Conservation (phyloP, 2,888 invertebrate species). For the Orthosia gracilis region DNA sequence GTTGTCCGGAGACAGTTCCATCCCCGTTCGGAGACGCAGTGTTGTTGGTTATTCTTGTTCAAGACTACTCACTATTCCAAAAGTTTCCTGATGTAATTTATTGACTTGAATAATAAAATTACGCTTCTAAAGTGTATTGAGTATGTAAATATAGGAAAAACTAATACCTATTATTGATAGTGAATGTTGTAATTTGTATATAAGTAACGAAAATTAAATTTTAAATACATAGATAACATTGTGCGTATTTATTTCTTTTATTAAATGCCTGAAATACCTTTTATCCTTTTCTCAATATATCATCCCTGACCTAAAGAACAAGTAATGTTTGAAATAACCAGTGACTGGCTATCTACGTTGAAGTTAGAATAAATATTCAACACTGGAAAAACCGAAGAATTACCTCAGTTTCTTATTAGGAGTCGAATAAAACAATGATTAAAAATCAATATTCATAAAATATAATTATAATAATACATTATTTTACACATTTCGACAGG, state of each 20-base stretch:
- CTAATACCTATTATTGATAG: conserved; percentile 90
- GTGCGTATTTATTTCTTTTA: conserved; percentile 81
- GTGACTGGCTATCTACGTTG: background rate
- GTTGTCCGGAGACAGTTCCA: conserved; percentile 64
- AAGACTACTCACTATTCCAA: conserved; percentile 84
- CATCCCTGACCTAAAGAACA: background rate
- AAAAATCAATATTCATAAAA: conserved; percentile 82
- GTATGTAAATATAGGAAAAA: conserved; percentile 90
- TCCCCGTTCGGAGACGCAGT: conserved; percentile 74
- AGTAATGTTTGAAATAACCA: background rate
- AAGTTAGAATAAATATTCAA: too few relatives aligned
- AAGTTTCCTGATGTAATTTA: conserved; percentile 89
- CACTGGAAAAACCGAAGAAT: background rate
- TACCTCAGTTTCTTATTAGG: background rate
- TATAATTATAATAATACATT: conserved; percentile 78
- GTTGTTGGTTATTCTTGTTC: conserved; percentile 81
- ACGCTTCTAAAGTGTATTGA: conserved; percentile 91
- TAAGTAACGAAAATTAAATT: conserved; percentile 91
- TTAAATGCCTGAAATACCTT: conserved; percentile 18
- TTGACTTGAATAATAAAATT: conserved; percentile 87
- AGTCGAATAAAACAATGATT: conserved; percentile 70
- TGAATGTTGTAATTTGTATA: conserved; percentile 91
- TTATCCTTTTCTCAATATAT: background rate
- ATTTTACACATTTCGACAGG: conserved; percentile 75
- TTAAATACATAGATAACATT: conserved; percentile 91